phyloP scores from a whole-genome alignment of 1,140 invertebrate genomes.

The Lamellibrachia luymesi region DNA sequence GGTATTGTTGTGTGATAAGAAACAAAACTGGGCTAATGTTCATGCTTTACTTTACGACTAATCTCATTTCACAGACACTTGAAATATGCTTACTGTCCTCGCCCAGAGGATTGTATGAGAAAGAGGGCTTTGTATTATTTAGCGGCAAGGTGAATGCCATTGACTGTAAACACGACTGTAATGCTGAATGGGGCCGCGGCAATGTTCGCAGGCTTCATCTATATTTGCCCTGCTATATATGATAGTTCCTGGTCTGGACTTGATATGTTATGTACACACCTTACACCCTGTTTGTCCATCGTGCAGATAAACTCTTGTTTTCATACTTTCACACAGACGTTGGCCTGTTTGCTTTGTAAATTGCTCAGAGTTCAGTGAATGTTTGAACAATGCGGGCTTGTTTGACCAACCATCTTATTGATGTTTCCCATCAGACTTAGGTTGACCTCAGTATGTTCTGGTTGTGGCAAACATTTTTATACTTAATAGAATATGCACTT shows the following conservation, averaged over 20 bases:
- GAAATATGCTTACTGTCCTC: not conserved
- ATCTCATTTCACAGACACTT: not conserved
- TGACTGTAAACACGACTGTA: not conserved
- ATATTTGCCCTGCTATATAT: constrained; percentile 2
- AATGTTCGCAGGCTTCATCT: not conserved
- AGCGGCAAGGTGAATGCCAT: not conserved
- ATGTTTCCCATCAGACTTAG: not conserved
- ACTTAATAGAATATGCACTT: no score
- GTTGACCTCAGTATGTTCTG: not conserved
- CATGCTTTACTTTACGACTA: not conserved
- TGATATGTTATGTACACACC: not conserved
- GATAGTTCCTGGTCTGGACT: not conserved
- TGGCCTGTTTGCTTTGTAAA: not conserved
- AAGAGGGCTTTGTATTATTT: not conserved
- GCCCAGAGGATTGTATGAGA: not conserved
- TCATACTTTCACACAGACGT: not conserved
- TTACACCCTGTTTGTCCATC: not conserved
- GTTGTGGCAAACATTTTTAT: no score
- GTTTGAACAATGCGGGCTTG: not conserved
- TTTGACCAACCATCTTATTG: not conserved
- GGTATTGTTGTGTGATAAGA: not conserved
- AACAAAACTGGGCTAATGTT: not conserved
- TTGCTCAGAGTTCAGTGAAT: not conserved
- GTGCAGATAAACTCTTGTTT: not conserved
- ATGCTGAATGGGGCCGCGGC: not conserved